Evolutionary conservation across 2,113 vertebrate genomes (phyloP).

Genomic region (Sinocyclocheilus grahami): DNA sequence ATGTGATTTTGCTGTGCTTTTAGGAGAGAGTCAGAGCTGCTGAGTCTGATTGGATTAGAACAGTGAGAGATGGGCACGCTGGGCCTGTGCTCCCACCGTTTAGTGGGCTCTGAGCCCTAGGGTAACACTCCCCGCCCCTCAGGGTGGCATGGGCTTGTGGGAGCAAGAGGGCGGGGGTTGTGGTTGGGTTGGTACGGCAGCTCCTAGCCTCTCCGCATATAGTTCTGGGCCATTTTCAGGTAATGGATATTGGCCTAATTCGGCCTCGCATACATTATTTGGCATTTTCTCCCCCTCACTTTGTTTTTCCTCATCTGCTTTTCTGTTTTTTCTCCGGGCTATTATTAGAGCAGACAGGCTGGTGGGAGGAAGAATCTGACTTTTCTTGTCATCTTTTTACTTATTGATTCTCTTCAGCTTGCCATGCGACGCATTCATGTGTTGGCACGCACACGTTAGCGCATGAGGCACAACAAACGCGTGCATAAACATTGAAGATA

Average conservation of each 20-base stretch:
- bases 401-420: constrained; percentile 73
- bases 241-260: constrained; percentile 65
- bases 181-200: no score
- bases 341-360: constrained; percentile 79
- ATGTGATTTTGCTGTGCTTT: constrained; percentile 36
- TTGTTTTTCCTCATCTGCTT: constrained; percentile 67
- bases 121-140: neutral
- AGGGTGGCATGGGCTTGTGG: neutral
- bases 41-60: constrained; percentile 21
- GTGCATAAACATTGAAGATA: constrained; percentile 30
- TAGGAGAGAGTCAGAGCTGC: constrained; percentile 3
- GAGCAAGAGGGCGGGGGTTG: neutral
- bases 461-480: constrained; percentile 44
- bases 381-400: constrained; percentile 77
- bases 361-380: constrained; percentile 77
- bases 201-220: neutral
- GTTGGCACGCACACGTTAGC: constrained; percentile 8
- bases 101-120: constrained; percentile 6
- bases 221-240: constrained; percentile 47
- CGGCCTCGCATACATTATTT: constrained; percentile 67
- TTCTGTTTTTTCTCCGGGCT: constrained; percentile 73
- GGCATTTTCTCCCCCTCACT: constrained; percentile 63
- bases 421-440: constrained; percentile 11
- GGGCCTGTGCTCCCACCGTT: constrained; percentile 16
- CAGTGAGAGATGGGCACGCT: constrained; percentile 7